Conservation (phyloP, 2,888 invertebrate species). For the Petrophora chlorosata region DNA sequence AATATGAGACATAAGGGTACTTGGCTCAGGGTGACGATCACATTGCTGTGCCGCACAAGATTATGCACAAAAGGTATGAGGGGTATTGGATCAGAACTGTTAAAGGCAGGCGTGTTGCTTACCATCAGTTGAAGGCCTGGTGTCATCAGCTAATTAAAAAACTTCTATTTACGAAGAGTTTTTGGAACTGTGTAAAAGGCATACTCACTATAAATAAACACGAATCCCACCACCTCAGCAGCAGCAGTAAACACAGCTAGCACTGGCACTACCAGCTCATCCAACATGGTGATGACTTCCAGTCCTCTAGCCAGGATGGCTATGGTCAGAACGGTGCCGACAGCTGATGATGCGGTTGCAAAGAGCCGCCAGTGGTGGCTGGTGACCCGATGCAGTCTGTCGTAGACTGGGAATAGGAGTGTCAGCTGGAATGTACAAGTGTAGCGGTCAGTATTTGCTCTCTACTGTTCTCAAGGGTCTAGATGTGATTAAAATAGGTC, state of each 20-base stretch:
- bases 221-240: constrained; percentile 71
- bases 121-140: no score
- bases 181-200: not conserved
- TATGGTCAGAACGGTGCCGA: constrained; percentile 70
- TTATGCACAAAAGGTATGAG: no score
- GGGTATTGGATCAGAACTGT: no score
- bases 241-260: constrained; percentile 65
- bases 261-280: constrained; percentile 67
- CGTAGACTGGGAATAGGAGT: constrained; percentile 72
- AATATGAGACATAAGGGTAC: no score
- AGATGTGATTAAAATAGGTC: no score
- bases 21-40: no score
- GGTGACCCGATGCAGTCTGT: constrained; percentile 66
- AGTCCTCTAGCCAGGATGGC: constrained; percentile 65
- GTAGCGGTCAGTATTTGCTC: no score
- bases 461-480: no score
- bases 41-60: no score
- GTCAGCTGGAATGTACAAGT: constrained; percentile 59
- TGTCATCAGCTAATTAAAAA: no score
- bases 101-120: no score
- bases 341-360: constrained; percentile 67
- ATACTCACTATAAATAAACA: constrained; percentile 72
- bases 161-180: no score
- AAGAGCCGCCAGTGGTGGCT: constrained; percentile 74
- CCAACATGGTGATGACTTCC: constrained; percentile 61